A percentile compares a stretch with the other conserved stretches of the same genome.
These are phyloP conservation scores for Drosophila biarmipes DNA, from an alignment of 1,140 invertebrate species.

Conservation along the genomic window DNA sequence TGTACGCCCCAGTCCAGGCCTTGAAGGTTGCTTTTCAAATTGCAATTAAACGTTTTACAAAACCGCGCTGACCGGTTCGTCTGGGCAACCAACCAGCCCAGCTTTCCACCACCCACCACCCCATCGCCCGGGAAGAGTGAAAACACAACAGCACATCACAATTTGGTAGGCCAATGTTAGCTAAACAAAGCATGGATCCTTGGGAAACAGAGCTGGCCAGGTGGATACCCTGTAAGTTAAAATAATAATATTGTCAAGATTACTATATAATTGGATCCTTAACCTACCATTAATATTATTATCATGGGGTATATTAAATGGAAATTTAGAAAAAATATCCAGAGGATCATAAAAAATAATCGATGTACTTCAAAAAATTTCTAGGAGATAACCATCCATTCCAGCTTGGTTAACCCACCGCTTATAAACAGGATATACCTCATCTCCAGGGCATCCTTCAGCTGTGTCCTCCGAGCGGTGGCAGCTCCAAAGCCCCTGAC, in stretches of 20 bases:
- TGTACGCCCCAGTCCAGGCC: constrained; percentile 32
- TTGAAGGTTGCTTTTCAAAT: constrained; percentile 74
- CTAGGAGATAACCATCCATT: background rate
- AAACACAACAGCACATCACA: constrained; percentile 14
- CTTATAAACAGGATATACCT: background rate
- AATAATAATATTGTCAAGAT: background rate
- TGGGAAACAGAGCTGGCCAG: background rate
- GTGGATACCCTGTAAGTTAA: constrained; percentile 17
- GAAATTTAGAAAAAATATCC: no score
- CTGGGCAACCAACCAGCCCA: constrained; percentile 47
- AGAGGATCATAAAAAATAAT: no score
- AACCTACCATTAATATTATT: no score
- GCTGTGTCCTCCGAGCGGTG: background rate
- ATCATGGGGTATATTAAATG: no score
- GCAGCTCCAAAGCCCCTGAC: constrained; percentile 10
- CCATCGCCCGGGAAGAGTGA: constrained; percentile 8
- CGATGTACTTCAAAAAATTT: background rate
- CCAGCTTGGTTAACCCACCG: background rate
- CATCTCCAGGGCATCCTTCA: no score
- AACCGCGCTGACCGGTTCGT: constrained; percentile 72
- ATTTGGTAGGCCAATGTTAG: constrained; percentile 62
- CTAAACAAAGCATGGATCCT: constrained; percentile 53
- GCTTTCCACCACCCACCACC: constrained; percentile 8
- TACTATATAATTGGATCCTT: no score
- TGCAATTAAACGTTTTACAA: constrained; percentile 83